Conservation (phyloP, 2,797 vertebrate species). For the Pantherophis vulpinus region DNA sequence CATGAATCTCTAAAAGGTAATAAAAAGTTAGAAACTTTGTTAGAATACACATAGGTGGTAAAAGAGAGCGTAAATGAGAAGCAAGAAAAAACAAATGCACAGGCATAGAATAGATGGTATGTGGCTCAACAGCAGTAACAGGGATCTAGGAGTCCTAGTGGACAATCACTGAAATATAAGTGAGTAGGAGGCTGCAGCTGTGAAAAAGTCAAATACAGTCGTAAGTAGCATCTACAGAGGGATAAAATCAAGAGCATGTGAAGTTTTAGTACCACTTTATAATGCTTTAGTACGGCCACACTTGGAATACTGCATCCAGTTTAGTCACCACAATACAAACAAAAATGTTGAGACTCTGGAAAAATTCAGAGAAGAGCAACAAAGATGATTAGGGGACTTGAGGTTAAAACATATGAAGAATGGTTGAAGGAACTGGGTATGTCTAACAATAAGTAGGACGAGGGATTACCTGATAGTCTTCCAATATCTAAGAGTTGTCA, state of each 20-base stretch:
- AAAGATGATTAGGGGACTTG: neutral
- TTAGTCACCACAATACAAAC: neutral
- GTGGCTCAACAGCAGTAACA: neutral
- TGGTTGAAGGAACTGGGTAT: neutral
- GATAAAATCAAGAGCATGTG: neutral
- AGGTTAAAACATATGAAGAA: neutral
- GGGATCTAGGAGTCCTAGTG: neutral
- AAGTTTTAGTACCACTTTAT: neutral
- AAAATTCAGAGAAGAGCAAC: neutral
- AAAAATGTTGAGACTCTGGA: neutral
- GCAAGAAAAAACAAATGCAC: neutral
- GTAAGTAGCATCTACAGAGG: neutral
- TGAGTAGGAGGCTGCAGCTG: neutral
- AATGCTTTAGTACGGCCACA: neutral
- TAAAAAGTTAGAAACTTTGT: too few species aligned
- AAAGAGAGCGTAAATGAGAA: too few species aligned
- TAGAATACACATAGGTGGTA: too few species aligned
- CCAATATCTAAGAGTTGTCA: neutral
- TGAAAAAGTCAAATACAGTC: neutral
- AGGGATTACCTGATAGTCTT: neutral
- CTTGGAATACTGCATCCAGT: neutral
- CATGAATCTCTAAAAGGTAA: too few species aligned
- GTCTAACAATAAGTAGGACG: neutral
- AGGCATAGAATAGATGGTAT: neutral
- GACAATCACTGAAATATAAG: neutral